phyloP scores from a whole-genome alignment of 2,113 vertebrate genomes.

The Tachuris rubrigastra region DNA sequence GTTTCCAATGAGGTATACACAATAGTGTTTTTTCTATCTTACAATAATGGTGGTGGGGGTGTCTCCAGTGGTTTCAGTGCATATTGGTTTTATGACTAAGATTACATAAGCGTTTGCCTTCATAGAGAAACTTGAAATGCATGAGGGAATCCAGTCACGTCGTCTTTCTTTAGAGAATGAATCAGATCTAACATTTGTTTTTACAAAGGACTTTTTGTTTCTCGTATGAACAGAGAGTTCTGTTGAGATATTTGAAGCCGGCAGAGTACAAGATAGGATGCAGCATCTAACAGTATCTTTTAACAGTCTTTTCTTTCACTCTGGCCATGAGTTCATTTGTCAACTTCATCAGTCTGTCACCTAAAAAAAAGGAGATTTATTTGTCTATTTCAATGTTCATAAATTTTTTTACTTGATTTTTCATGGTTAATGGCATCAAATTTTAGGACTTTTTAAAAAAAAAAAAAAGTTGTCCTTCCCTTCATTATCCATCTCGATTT shows the following conservation, averaged over 20 bases:
- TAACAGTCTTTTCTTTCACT: background rate
- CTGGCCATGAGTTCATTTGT: background rate
- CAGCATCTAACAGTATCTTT: background rate
- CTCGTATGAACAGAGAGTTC: background rate
- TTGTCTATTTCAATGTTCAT: background rate
- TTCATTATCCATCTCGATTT: background rate
- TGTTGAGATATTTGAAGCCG: background rate
- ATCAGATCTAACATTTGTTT: background rate
- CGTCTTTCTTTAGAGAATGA: background rate
- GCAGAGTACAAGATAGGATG: background rate
- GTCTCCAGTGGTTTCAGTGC: background rate
- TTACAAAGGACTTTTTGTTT: background rate
- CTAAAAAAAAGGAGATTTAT: background rate
- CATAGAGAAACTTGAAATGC: background rate
- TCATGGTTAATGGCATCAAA: background rate
- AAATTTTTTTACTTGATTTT: background rate
- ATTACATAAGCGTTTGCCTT: background rate
- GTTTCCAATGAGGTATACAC: conserved; percentile 86
- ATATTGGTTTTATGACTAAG: background rate
- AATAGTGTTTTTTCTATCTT: background rate
- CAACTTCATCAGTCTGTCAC: background rate
- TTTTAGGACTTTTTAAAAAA: background rate
- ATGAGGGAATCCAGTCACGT: background rate
- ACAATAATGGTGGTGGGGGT: background rate
- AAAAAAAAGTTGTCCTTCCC: background rate